A percentile compares a stretch with the other conserved stretches of the same genome.
phyloP scores from a whole-genome alignment of 2,113 vertebrate species.

The Mustelus asterias region DNA sequence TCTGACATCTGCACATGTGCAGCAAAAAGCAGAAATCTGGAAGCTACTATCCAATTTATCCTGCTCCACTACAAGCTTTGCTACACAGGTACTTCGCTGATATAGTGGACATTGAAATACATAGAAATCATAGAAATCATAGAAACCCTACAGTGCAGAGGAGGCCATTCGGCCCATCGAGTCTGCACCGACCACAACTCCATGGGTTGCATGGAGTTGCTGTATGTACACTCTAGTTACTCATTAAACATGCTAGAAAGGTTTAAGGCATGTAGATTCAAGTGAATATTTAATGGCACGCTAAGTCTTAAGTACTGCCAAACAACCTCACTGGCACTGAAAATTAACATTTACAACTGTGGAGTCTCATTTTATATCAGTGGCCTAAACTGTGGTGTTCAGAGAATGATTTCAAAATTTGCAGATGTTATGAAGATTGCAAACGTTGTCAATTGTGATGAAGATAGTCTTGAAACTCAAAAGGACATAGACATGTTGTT shows the following conservation, averaged over 20 bases:
- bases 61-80: not conserved
- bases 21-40: not conserved
- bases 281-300: not conserved
- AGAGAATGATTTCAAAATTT: no score
- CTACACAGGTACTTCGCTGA: not conserved
- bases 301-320: not conserved
- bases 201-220: not conserved
- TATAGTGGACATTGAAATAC: not conserved
- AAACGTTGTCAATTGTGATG: no score
- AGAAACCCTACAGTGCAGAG: no score
- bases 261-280: not conserved
- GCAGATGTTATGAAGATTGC: no score
- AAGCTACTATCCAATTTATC: not conserved
- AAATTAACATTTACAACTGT: not conserved
- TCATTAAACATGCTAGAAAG: not conserved
- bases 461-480: no score
- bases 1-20: not conserved
- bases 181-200: no score
- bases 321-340: not conserved
- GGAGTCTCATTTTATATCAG: not conserved
- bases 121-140: no score
- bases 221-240: not conserved
- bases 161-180: no score
- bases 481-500: no score
- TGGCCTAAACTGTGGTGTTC: no score